Percentiles rank a stretch among this genome's conserved stretches.
phyloP scores from a whole-genome alignment of 2,113 vertebrate genomes.

The Hoplias malabaricus region DNA sequence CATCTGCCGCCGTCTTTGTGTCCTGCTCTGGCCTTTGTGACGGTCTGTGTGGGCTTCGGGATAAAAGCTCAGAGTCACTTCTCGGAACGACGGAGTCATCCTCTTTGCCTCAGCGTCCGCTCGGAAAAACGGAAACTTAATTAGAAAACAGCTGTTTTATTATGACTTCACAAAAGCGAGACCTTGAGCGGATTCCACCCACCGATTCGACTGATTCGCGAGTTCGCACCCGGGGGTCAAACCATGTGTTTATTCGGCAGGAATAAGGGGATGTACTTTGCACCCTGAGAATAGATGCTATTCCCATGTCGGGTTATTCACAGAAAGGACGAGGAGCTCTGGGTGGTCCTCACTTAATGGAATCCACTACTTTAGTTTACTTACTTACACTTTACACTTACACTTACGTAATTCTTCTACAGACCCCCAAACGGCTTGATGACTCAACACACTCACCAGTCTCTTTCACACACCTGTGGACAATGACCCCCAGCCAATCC shows the following conservation, averaged over 20 bases:
- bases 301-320: not conserved
- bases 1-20: not conserved
- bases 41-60: not conserved
- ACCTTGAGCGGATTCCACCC: not conserved
- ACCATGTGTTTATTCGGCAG: not conserved
- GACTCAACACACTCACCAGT: too few relatives aligned
- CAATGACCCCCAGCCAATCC: too few relatives aligned
- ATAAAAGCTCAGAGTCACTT: not conserved
- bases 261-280: not conserved
- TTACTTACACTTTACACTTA: too few relatives aligned
- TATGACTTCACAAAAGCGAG: not conserved
- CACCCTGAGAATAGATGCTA: not conserved
- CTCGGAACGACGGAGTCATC: not conserved
- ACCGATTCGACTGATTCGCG: not conserved
- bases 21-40: not conserved
- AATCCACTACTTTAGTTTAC: too few relatives aligned
- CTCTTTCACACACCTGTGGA: too few relatives aligned
- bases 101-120: not conserved
- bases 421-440: too few relatives aligned
- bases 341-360: not conserved
- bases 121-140: not conserved
- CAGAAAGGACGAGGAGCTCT: not conserved
- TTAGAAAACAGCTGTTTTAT: not conserved
- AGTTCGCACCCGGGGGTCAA: not conserved
- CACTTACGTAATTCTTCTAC: too few relatives aligned